Conservation (phyloP, 2,113 vertebrate genomes). For the Aldabrachelys gigantea region DNA sequence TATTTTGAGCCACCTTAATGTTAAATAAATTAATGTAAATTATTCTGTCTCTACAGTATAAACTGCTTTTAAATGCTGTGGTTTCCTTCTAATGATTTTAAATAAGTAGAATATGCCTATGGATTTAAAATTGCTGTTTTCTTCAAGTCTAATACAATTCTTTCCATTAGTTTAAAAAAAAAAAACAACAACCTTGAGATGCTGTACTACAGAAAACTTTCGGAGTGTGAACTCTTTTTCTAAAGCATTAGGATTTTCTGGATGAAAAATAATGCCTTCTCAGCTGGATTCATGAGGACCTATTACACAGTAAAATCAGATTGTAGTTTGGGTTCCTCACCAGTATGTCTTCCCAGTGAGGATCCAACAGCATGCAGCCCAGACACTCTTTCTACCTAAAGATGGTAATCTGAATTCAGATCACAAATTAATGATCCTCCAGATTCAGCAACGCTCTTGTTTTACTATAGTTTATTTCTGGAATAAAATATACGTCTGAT, state of each 20-base stretch:
- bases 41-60: background rate
- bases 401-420: conserved; percentile 19
- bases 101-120: background rate
- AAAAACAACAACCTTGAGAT: no score
- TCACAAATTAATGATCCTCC: conserved; percentile 9
- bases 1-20: fast-evolving
- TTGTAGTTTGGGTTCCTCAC: background rate
- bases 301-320: background rate
- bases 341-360: background rate
- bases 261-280: background rate
- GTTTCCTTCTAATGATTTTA: background rate
- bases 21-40: background rate
- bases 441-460: background rate
- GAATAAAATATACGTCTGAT: conserved; percentile 6
- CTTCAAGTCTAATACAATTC: background rate
- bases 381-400: background rate
- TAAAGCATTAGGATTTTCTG: background rate
- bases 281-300: background rate
- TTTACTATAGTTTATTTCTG: background rate
- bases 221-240: background rate
- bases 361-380: background rate
- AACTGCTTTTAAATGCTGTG: background rate
- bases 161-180: background rate
- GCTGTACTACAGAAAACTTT: background rate
- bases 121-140: background rate